phyloP scores from a whole-genome alignment of 2,113 vertebrate genomes.

The Panthera leo region DNA sequence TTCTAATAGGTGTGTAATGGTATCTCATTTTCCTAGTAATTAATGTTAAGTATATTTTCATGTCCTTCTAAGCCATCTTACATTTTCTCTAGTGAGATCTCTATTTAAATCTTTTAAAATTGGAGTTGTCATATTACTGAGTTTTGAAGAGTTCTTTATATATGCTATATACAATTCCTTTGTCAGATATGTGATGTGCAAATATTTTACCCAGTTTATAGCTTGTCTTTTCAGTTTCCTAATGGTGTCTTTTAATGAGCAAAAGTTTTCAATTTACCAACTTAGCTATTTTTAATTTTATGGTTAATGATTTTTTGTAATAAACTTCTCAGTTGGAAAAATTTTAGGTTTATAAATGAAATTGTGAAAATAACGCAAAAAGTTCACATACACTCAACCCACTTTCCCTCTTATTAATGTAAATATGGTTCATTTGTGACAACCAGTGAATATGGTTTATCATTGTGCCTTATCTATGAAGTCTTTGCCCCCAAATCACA shows the following conservation, averaged over 20 bases:
- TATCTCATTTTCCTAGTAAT: background rate
- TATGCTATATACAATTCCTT: background rate
- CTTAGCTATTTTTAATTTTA: slow-evolving; percentile 1
- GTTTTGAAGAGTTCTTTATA: slow-evolving; percentile 6
- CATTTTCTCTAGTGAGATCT: background rate
- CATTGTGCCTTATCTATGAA: background rate
- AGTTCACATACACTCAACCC: background rate
- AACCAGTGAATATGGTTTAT: background rate
- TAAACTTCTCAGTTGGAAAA: background rate
- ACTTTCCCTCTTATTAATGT: background rate
- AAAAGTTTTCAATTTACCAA: background rate
- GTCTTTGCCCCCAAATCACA: background rate
- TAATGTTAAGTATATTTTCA: background rate
- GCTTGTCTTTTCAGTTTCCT: slow-evolving; percentile 20
- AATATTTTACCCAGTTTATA: background rate
- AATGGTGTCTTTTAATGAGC: slow-evolving; percentile 7
- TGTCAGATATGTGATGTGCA: slow-evolving; percentile 2
- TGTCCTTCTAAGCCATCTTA: background rate
- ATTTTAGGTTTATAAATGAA: background rate
- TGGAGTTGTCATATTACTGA: background rate
- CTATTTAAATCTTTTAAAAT: background rate
- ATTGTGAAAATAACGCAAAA: background rate
- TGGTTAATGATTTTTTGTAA: background rate
- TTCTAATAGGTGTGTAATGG: background rate
- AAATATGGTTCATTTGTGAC: background rate